Evolutionary conservation across 1,140 invertebrate species (phyloP), one percentile per base, ranked within the genome.

Genomic region (Scaptodrosophila lebanonensis): DNA sequence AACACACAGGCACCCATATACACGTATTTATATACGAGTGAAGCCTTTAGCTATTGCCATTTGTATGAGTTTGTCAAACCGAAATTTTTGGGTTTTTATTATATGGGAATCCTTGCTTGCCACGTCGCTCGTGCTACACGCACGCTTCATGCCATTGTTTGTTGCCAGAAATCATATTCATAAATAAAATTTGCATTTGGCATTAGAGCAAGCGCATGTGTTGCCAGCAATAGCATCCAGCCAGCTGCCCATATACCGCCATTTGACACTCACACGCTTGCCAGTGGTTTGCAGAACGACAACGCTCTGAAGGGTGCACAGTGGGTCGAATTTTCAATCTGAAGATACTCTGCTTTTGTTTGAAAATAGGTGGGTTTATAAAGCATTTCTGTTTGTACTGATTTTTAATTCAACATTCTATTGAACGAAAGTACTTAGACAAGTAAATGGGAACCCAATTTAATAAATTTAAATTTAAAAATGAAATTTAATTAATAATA

Each of bases 171-270:
- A 82, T 79, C 75, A 79, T 79, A 82, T 79, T 82, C 75, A 79
- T 79, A 79, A 79, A 79, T 79, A 82, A 79, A 79, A 79, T 79
- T 79, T 79, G 75, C 75, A 79, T 79, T 79, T 79, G 75, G 69
- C 65, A 79, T 79, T 56, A 32, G 54, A 6, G 47, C 12, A 12
- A 4, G 29, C 49, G 53, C 48, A 59, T 59, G 60, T 54, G 65
- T 57, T 66, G 63, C 62, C 53, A 63, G 53, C 16, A 53, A 43
- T 47, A 30, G 43, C 52, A 43, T 6, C 16, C 25, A 57, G 51
- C 60, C 12, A 61, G 39, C 58, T 58, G 60, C 36, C 54, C 60
- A 63, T 63, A 47, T 53, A 40, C 52, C 51, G 54, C 44, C 54
- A 63, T 63, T 63, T 63, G 60, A 63, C 60, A 63, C 60, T 63